Evolutionary conservation across 2,113 vertebrate species (phyloP).

Genomic region (Drymodes brunneopygia): DNA sequence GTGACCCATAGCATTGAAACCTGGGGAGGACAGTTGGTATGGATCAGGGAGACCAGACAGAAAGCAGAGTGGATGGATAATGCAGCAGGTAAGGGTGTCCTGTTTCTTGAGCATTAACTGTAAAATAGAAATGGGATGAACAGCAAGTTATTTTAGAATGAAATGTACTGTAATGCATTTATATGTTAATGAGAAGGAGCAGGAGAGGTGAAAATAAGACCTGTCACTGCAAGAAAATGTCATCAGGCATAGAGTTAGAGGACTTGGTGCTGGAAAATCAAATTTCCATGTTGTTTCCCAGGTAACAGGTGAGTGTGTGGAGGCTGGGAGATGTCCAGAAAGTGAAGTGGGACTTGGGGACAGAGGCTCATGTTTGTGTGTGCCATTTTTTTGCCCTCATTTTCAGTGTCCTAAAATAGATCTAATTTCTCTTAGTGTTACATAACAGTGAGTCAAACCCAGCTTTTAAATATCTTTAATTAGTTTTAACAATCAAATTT

Average conservation of each 20-base stretch:
- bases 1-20: neutral
- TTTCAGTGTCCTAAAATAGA: conserved; percentile 7
- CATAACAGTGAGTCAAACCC: neutral
- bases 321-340: neutral
- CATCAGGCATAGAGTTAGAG: neutral
- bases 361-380: neutral
- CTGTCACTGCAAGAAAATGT: neutral
- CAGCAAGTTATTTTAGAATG: neutral
- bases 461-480: neutral
- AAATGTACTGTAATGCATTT: neutral
- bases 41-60: neutral
- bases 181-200: neutral
- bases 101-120: neutral
- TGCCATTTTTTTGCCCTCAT: neutral
- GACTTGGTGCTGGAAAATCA: neutral
- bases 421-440: neutral
- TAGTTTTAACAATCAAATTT: neutral
- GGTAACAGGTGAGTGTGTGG: neutral
- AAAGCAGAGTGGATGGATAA: neutral
- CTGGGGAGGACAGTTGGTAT: neutral
- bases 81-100: neutral
- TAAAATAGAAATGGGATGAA: neutral
- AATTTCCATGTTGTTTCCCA: neutral
- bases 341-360: neutral
- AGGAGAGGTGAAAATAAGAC: neutral